Evolutionary conservation across 2,797 vertebrate species (phyloP).

Genomic region (Furcifer pardalis): DNA sequence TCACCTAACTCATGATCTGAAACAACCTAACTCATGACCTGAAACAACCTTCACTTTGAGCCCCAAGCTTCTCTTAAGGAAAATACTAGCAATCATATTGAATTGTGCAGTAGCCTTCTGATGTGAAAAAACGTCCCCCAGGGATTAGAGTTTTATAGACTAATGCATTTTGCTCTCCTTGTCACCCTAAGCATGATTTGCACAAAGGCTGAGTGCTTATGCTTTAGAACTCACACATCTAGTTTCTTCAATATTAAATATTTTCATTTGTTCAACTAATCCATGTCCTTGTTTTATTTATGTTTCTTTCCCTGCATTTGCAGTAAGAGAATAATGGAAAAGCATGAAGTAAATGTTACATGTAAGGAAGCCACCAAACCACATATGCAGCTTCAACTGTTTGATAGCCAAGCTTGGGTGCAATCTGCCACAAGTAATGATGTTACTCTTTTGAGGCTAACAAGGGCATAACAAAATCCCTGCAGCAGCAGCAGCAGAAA

Average conservation of each 20-base stretch:
- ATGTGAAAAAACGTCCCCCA: constrained; percentile 8
- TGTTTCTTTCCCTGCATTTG: neutral
- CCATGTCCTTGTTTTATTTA: neutral
- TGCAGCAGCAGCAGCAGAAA: no score
- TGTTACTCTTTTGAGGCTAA: no score
- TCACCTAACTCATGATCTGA: no score
- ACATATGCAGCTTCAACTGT: no score
- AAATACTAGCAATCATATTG: neutral
- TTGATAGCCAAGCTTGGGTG: no score
- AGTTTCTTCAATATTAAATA: constrained; percentile 20
- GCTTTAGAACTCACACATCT: neutral
- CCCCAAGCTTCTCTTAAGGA: neutral
- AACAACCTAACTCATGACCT: neutral
- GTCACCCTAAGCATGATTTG: constrained; percentile 33
- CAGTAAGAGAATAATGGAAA: no score
- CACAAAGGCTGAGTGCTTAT: constrained; percentile 12
- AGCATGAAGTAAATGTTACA: no score
- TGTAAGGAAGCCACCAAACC: no score
- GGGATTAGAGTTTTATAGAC: constrained; percentile 18
- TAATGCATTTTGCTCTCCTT: constrained; percentile 32
- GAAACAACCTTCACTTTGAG: neutral
- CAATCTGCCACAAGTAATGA: no score
- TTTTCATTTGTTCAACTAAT: neutral
- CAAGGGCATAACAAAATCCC: no score
- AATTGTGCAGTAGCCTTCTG: constrained; percentile 28